Evolutionary conservation across 2,797 vertebrate genomes (phyloP), one percentile per base, ranked within the genome.

Genomic region (Dendrocincla tyrannina): DNA sequence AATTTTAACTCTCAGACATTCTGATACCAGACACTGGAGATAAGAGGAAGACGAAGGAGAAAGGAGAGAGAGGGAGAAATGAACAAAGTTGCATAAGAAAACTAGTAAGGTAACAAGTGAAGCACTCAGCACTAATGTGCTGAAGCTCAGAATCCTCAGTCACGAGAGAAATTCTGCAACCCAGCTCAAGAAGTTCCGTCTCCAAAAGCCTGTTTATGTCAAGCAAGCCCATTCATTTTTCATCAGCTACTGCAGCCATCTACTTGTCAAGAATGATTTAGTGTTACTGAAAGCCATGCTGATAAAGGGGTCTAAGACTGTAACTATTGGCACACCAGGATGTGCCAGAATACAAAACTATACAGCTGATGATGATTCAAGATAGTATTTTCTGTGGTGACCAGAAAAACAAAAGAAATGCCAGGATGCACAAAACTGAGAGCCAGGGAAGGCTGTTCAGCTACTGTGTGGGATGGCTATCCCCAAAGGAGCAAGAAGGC

Each of bases 231-330:
- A 95, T 85, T 55, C 32, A 83, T 89, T 97, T 95, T 79, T 87
- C 74, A 91, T 91, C 64, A 95, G 39, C 50, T 75, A 30, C 73
- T 66, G 56, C 47, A 78, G 39, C 62, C 56, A 72, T 55, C 62
- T 88, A 41, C 85, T 94, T 93, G 50, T 91, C 81, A 87, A 53
- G 78, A 85, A 68, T 87, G 19, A 92, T 93, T 88, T 89, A 60
- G 44, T 42, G 75, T 22, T 77, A 63, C 59, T 87, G 80, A 66
- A 87, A 89, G 59, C 53, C 56, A 39, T 19, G n/a, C 35, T 68
- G 74, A 82, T 88, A 25, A 17, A 62, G 46, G 60, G 67, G 49
- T 66, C 80, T 91, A 63, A n/a, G 59, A 27, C 8, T 76, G 63
- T 62, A 78, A 39, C 49, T 69, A 3, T 46, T 50, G 59, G 39